Conservation (phyloP, 2,888 invertebrate genomes). For the Elaeidobius kamerunicus region DNA sequence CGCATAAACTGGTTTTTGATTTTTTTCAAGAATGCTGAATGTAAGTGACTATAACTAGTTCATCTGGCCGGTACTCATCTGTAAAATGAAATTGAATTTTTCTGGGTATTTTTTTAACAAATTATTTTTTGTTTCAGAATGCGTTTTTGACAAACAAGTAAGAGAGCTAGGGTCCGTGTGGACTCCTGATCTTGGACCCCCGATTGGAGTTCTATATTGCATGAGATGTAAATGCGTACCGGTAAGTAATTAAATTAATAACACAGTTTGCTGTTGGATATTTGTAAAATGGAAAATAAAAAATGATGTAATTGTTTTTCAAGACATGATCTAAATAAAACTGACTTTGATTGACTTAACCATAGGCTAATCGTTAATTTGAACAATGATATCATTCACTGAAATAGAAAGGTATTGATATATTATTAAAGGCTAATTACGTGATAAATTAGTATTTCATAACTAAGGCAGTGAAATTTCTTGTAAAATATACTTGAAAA, state of each 20-base stretch:
- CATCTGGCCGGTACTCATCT: background rate
- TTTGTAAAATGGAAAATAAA: conserved; percentile 16
- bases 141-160: conserved; percentile 84
- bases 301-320: conserved; percentile 21
- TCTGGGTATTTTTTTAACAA: background rate
- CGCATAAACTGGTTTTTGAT: conserved; percentile 25
- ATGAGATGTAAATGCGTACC: conserved; percentile 92
- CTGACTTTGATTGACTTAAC: conserved; percentile 21
- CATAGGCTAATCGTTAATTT: conserved; percentile 9
- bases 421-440: too few species aligned
- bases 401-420: conserved; percentile 18
- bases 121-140: conserved; percentile 71
- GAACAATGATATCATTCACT: conserved; percentile 22
- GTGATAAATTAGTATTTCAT: too few species aligned
- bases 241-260: too few species aligned
- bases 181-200: conserved; percentile 90
- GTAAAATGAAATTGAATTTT: background rate
- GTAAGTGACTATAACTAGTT: conserved; percentile 18
- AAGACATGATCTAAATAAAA: conserved; percentile 25
- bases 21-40: conserved; percentile 19
- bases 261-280: too few species aligned
- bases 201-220: conserved; percentile 93
- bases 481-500: too few species aligned
- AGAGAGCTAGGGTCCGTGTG: conserved; percentile 87
- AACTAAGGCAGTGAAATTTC: too few species aligned